These are phyloP conservation scores for Anarhynchus alexandrinus DNA, from an alignment of 2,113 vertebrate species.

Conservation along the genomic window DNA sequence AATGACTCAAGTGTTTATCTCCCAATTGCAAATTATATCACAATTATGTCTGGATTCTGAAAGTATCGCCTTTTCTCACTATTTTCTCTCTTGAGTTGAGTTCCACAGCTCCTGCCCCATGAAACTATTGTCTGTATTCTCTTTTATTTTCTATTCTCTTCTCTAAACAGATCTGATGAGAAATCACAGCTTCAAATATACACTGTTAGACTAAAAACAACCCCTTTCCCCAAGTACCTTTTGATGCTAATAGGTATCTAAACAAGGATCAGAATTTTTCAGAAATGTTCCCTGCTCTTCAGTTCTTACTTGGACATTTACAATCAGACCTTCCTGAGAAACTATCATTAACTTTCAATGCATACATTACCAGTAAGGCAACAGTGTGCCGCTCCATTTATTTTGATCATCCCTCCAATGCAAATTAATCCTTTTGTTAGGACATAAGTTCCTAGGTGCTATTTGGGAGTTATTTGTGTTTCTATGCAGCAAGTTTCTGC, in stretches of 20 bases:
- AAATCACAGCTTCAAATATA: neutral
- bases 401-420: neutral
- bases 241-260: neutral
- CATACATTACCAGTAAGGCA: neutral
- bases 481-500: neutral
- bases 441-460: neutral
- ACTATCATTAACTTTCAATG: neutral
- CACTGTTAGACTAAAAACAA: neutral
- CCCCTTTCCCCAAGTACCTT: neutral
- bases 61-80: neutral
- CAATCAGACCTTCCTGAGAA: neutral
- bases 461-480: neutral
- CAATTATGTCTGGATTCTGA: constrained; percentile 11
- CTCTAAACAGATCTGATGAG: neutral
- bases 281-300: neutral
- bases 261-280: neutral
- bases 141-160: neutral
- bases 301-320: neutral
- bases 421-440: neutral
- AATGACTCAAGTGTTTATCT: constrained; percentile 41
- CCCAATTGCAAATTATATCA: neutral
- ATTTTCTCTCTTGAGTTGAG: neutral
- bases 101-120: neutral
- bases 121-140: neutral
- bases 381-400: neutral